A percentile compares a stretch with the other conserved stretches of the same genome.
Conservation (phyloP, 2,113 vertebrate species). For the Ciconia stormi region DNA sequence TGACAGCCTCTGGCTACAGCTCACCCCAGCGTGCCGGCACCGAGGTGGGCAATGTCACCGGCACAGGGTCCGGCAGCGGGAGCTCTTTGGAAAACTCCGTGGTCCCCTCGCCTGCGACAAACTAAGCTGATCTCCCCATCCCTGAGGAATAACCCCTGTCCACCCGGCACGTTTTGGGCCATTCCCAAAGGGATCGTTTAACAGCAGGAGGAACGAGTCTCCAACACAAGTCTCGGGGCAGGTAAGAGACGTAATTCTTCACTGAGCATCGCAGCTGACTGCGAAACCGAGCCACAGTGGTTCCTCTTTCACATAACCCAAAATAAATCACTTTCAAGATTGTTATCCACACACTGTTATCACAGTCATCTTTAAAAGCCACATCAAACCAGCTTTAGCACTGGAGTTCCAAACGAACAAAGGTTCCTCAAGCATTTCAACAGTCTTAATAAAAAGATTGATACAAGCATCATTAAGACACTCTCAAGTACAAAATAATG, state of each 20-base stretch:
- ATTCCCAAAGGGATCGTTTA: background rate
- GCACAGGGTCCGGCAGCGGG: rapidly evolving
- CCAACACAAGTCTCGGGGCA: background rate
- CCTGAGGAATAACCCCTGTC: background rate
- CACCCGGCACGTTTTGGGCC: rapidly evolving
- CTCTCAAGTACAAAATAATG: background rate
- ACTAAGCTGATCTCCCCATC: background rate
- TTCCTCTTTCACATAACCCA: background rate
- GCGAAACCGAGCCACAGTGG: background rate
- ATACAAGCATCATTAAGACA: background rate
- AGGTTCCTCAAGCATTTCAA: background rate
- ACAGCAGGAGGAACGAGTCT: background rate
- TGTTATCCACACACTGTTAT: background rate
- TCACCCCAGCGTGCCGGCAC: background rate
- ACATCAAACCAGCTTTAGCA: background rate
- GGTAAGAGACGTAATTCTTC: background rate
- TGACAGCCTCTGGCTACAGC: background rate
- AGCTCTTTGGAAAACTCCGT: background rate
- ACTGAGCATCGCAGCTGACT: rapidly evolving
- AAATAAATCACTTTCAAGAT: background rate
- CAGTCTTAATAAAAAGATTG: background rate
- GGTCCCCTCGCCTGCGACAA: rapidly evolving
- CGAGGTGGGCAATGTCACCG: rapidly evolving
- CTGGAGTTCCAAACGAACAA: background rate
- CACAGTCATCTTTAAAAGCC: background rate